Evolutionary conservation across 2,888 invertebrate species (phyloP).

Genomic region (Tanypteryx hageni): DNA sequence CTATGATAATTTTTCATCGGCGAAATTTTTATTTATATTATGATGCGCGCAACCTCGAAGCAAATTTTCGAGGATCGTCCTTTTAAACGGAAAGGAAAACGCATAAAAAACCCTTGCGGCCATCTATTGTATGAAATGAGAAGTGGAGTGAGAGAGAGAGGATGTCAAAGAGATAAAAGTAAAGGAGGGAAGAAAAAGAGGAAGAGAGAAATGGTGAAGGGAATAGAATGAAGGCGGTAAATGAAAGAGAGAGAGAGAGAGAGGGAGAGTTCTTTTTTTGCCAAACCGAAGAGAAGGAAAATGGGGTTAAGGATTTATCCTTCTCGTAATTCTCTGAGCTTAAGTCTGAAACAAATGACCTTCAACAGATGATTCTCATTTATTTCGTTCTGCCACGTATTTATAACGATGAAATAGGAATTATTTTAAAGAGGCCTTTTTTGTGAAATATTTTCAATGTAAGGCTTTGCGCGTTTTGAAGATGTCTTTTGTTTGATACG

Average conservation of each 20-base stretch:
- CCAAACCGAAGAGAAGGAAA: conserved; percentile 43
- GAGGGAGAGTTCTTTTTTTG: neutral
- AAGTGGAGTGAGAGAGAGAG: neutral
- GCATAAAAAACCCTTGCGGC: neutral
- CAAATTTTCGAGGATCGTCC: neutral
- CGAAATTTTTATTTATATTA: neutral
- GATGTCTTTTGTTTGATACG: too few relatives aligned
- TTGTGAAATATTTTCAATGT: too few relatives aligned
- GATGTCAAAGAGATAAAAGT: neutral
- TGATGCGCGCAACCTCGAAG: neutral
- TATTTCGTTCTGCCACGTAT: neutral
- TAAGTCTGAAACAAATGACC: conserved; percentile 44
- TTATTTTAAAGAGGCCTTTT: too few relatives aligned
- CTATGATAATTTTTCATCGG: neutral
- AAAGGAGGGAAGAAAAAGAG: neutral
- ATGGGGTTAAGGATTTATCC: conserved; percentile 46
- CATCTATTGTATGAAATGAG: neutral
- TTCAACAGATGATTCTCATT: conserved; percentile 54
- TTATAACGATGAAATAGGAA: too few relatives aligned
- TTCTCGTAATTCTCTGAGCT: neutral
- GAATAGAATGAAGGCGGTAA: neutral
- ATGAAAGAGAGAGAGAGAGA: neutral
- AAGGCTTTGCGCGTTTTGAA: too few relatives aligned
- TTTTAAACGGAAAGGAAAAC: neutral
- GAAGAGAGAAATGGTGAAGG: neutral